Percentiles rank a stretch among this genome's conserved stretches.
phyloP scores from a whole-genome alignment of 2,888 invertebrate genomes.

The Scaptodrosophila latifasciaeformis region DNA sequence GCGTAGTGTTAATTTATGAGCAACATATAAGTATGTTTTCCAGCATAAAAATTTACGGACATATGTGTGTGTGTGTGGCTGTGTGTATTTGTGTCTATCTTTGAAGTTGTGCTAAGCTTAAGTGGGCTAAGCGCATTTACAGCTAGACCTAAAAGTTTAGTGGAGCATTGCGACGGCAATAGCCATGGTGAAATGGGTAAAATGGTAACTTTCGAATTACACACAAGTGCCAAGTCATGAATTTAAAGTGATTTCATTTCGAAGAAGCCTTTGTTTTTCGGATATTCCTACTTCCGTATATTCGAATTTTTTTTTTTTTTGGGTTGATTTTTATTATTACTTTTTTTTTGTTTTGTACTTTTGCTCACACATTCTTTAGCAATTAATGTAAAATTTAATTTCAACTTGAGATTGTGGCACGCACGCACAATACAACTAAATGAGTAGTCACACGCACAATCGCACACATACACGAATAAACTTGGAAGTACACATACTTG shows the following conservation, averaged over 20 bases:
- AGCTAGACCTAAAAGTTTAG: conserved; percentile 2
- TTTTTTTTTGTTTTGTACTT: conserved; percentile 6
- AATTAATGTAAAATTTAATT: conserved; percentile 41
- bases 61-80: no score
- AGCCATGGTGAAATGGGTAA: conserved; percentile 21
- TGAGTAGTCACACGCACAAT: not conserved
- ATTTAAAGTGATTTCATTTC: conserved; percentile 51
- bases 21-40: no score
- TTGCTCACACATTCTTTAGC: conserved; percentile 21
- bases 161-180: no score
- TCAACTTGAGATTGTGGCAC: conserved; percentile 16
- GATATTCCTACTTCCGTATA: no score
- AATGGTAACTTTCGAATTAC: conserved; percentile 5
- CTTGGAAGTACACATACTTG: not conserved
- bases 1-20: conserved; percentile 55
- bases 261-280: no score
- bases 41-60: no score
- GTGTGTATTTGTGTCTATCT: no score
- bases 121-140: not conserved
- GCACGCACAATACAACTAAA: conserved; percentile 10
- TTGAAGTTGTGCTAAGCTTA: no score
- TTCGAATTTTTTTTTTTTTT: no score
- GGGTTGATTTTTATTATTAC: not conserved
- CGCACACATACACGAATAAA: not conserved
- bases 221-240: conserved; percentile 48